Evolutionary conservation across 37 sponge, comb jelly and placozoan species (phyloP).

Genomic region (Halisarca cf. caerulea): DNA sequence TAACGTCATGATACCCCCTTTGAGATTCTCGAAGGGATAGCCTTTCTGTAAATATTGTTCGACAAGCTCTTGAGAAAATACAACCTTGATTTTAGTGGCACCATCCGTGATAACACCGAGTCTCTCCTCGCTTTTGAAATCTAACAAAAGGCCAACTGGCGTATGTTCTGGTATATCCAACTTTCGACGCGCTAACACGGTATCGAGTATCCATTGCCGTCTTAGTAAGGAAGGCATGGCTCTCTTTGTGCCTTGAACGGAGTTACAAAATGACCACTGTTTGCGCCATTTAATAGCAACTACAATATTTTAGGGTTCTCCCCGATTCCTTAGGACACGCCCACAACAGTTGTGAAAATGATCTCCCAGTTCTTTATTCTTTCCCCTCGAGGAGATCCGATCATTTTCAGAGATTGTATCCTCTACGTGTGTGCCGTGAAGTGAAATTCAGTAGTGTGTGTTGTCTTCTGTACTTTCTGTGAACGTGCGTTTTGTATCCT

Average conservation of each 20-base stretch:
- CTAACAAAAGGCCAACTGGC: background rate
- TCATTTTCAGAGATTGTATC: conserved; percentile 94
- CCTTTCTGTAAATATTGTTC: background rate
- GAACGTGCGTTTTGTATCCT: no score
- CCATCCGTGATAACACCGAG: background rate
- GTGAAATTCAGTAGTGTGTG: no score
- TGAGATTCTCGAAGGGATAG: background rate
- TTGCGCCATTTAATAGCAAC: no score
- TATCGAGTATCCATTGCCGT: background rate
- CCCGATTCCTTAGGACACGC: background rate
- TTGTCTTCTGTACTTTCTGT: no score
- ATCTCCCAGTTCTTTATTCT: conserved; percentile 92
- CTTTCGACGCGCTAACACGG: background rate
- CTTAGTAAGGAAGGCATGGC: background rate
- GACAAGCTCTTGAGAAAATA: background rate
- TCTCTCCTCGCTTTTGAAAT: background rate
- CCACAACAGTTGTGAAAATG: conserved; percentile 41
- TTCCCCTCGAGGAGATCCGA: conserved; percentile 91
- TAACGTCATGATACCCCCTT: background rate
- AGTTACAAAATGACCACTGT: no score
- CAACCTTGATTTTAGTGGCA: background rate
- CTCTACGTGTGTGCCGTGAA: conserved; percentile 4
- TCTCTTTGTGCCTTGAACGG: no score
- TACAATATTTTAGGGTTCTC: background rate
- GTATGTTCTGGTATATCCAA: background rate